A percentile compares a stretch with the other conserved stretches of the same genome.
phyloP scores from a whole-genome alignment of 2,888 invertebrate species.

The Euclidia mi region DNA sequence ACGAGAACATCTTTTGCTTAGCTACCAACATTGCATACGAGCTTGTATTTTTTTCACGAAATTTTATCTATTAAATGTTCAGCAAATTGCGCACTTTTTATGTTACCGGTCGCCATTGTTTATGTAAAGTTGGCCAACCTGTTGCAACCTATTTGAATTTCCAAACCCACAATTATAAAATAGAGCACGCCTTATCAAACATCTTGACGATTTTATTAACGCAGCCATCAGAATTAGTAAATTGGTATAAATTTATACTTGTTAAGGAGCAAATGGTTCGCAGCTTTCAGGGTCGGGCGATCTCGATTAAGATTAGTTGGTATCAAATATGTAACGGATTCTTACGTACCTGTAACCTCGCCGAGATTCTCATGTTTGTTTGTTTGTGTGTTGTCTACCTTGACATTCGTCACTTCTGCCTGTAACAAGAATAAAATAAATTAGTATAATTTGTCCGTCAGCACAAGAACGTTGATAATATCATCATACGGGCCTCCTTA shows the following conservation, averaged over 20 bases:
- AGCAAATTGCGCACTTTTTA: conserved; percentile 65
- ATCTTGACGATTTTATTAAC: conserved; percentile 80
- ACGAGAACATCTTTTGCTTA: conserved; percentile 68
- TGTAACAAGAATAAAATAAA: conserved; percentile 71
- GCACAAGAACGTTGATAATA: conserved; percentile 22
- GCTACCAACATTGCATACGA: conserved; percentile 55
- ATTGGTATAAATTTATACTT: conserved; percentile 63
- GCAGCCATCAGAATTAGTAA: conserved; percentile 58
- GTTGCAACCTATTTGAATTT: conserved; percentile 73
- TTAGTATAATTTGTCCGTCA: conserved; percentile 44
- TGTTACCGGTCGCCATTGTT: conserved; percentile 76
- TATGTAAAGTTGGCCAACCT: conserved; percentile 70
- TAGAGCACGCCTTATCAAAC: conserved; percentile 62
- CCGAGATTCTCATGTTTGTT: conserved; percentile 73
- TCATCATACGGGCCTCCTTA: conserved; percentile 17
- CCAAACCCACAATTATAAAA: conserved; percentile 57
- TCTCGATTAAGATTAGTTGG: conserved; percentile 45
- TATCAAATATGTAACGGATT: conserved; percentile 38
- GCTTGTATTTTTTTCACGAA: conserved; percentile 61
- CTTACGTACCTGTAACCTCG: conserved; percentile 77
- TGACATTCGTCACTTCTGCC: conserved; percentile 64
- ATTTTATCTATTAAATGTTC: conserved; percentile 66
- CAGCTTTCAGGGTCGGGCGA: conserved; percentile 48
- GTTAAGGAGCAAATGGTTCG: conserved; percentile 52
- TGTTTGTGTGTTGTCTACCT: conserved; percentile 63